phyloP scores from a whole-genome alignment of 2,797 vertebrate species.

The Pangasius djambal region DNA sequence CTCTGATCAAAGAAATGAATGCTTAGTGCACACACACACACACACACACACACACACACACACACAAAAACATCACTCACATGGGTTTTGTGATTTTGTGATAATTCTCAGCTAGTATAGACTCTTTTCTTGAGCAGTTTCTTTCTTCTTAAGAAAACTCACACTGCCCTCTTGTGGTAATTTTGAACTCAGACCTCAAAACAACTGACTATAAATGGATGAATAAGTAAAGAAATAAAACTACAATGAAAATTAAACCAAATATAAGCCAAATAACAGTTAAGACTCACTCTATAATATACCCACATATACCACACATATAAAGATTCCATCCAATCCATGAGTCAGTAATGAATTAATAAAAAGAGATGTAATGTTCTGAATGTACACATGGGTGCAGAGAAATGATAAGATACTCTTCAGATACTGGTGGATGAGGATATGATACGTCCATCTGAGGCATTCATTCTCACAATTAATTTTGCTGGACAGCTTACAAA shows the following conservation, averaged over 20 bases:
- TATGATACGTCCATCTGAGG: no score
- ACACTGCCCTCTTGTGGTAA: conserved; percentile 43
- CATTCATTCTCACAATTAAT: no score
- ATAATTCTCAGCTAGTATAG: neutral
- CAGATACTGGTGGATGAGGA: no score
- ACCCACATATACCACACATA: neutral
- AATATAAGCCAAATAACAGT: neutral
- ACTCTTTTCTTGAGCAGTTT: neutral
- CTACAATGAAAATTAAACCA: neutral
- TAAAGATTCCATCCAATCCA: neutral
- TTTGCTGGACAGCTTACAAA: neutral
- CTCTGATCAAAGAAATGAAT: neutral
- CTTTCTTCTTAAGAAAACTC: neutral
- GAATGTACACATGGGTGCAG: no score
- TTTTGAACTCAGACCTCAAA: neutral
- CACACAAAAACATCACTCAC: neutral
- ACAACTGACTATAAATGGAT: neutral
- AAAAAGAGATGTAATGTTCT: no score
- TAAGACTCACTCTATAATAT: neutral
- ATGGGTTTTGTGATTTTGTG: neutral
- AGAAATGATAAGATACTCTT: no score
- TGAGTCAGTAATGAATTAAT: neutral
- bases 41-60: neutral
- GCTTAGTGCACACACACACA: neutral
- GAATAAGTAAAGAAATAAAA: no score